Conservation (phyloP, 2,797 vertebrate genomes). For the Microchirus variegatus region DNA sequence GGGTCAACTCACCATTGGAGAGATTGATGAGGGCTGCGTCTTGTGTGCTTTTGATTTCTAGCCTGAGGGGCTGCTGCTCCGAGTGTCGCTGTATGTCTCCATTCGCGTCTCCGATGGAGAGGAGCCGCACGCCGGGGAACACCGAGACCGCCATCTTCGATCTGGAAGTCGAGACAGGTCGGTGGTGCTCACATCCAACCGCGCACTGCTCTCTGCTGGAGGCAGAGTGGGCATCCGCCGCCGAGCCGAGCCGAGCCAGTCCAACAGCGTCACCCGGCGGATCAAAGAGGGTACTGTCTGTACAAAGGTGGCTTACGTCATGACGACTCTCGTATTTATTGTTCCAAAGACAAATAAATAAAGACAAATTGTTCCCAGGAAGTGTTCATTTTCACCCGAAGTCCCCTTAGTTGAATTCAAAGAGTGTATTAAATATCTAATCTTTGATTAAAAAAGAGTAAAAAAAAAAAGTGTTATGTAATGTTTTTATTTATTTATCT, state of each 20-base stretch:
- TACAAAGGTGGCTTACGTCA: conserved; percentile 6
- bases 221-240: conserved; percentile 36
- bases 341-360: no score
- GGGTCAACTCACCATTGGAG: conserved; percentile 89
- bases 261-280: conserved; percentile 56
- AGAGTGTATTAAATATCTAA: no score
- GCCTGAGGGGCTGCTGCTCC: conserved; percentile 92
- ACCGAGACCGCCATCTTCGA: conserved; percentile 95
- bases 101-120: conserved; percentile 95
- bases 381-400: no score
- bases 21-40: conserved; percentile 90
- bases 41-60: conserved; percentile 90
- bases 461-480: no score
- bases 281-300: background rate
- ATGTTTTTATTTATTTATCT: no score
- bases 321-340: background rate
- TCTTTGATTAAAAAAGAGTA: no score
- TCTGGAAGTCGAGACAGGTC: conserved; percentile 79
- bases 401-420: no score
- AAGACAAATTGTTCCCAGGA: no score
- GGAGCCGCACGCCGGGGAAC: conserved; percentile 95
- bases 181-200: conserved; percentile 73
- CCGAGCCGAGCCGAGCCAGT: conserved; percentile 3
- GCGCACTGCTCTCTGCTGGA: conserved; percentile 65
- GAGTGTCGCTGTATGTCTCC: conserved; percentile 97